Evolutionary conservation across 2,113 vertebrate genomes (phyloP).

Genomic region (Phaetusa simplex): DNA sequence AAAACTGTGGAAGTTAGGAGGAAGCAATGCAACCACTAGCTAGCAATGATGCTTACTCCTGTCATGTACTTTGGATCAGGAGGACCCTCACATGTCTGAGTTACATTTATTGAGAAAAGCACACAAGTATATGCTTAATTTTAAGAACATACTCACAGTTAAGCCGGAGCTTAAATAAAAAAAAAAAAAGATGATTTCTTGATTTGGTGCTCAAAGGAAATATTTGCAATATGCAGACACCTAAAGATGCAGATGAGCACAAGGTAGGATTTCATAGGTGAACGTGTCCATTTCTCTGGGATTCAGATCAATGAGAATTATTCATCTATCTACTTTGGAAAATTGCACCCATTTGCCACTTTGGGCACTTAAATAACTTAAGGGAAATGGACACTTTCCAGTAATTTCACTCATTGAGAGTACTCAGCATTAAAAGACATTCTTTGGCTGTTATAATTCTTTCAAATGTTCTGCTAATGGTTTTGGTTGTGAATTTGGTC

Average conservation of each 20-base stretch:
- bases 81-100: neutral
- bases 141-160: fast-evolving
- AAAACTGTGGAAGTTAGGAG: neutral
- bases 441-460: conserved; percentile 30
- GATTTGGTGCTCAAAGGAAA: neutral
- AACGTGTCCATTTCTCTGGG: neutral
- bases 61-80: neutral
- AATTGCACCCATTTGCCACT: conserved; percentile 36
- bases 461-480: conserved; percentile 23
- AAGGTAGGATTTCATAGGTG: neutral
- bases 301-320: conserved; percentile 41
- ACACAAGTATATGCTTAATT: neutral
- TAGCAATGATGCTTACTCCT: neutral
- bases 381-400: conserved; percentile 21
- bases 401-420: conserved; percentile 48
- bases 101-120: neutral
- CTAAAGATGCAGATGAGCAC: neutral
- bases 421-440: conserved; percentile 32
- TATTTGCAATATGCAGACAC: neutral
- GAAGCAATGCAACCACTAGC: neutral
- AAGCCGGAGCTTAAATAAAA: neutral
- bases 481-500: neutral
- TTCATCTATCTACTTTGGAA: neutral
- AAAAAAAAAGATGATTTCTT: neutral
- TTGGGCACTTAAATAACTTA: conserved; percentile 36